Conservation (phyloP, 2,888 invertebrate species). For the Diachrysia chrysitis region DNA sequence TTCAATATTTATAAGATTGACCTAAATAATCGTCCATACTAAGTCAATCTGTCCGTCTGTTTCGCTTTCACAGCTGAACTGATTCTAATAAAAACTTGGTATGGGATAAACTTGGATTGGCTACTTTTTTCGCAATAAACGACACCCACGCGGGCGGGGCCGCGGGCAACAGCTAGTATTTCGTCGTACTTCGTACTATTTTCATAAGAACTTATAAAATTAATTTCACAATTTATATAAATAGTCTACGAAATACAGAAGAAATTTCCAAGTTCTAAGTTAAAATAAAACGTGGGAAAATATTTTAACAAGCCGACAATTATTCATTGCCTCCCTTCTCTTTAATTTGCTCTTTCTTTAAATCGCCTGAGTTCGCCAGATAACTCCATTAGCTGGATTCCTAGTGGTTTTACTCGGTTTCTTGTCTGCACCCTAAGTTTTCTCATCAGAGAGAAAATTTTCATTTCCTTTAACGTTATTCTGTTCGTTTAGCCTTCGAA, state of each 20-base stretch:
- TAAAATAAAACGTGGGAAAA: conserved; percentile 43
- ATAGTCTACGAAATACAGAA: not conserved
- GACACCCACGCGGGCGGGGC: too few relatives aligned
- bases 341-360: conserved; percentile 64
- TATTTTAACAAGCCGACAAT: conserved; percentile 50
- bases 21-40: not conserved
- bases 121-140: too few relatives aligned
- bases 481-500: conserved; percentile 57
- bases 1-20: not conserved
- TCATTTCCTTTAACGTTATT: conserved; percentile 68
- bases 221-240: not conserved
- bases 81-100: too few relatives aligned
- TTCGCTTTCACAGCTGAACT: too few relatives aligned
- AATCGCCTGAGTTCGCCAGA: conserved; percentile 62
- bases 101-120: too few relatives aligned
- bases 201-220: too few relatives aligned
- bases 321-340: conserved; percentile 51
- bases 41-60: too few relatives aligned
- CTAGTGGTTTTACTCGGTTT: conserved; percentile 69
- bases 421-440: conserved; percentile 67
- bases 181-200: too few relatives aligned
- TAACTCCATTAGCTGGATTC: conserved; percentile 69
- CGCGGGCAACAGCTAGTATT: too few relatives aligned
- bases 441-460: conserved; percentile 71
- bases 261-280: not conserved